Percentiles rank a stretch among this genome's conserved stretches.
These are phyloP conservation scores for Volucella inanis DNA, from an alignment of 2,888 invertebrate genomes.

Conservation along the genomic window DNA sequence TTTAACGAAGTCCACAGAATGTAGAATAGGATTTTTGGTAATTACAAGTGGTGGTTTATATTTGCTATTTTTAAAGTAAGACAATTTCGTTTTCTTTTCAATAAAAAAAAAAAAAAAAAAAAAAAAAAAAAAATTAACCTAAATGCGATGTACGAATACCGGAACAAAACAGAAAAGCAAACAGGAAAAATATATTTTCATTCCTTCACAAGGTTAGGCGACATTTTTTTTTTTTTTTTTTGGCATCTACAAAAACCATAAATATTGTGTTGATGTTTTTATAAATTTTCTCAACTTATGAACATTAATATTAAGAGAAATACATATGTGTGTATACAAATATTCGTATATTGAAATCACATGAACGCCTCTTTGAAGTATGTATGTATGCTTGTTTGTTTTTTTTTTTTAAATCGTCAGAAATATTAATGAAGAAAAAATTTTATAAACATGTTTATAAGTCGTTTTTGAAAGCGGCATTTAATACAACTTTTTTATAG, in stretches of 20 bases:
- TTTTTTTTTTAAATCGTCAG: too few relatives aligned
- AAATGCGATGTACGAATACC: neutral
- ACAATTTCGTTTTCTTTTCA: neutral
- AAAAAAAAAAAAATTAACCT: slow-evolving; percentile 17
- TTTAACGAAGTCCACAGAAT: neutral
- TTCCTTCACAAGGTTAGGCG: slow-evolving; percentile 48
- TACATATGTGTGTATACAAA: too few relatives aligned
- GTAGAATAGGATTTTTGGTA: slow-evolving; percentile 5
- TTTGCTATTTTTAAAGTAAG: neutral
- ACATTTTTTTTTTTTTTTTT: slow-evolving; percentile 23
- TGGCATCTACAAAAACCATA: slow-evolving; percentile 46
- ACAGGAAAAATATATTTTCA: slow-evolving; percentile 23
- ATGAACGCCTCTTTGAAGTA: neutral
- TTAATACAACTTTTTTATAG: too few relatives aligned
- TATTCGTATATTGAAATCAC: neutral
- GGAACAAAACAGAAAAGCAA: slow-evolving; percentile 1
- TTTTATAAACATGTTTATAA: too few relatives aligned
- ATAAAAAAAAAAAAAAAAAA: slow-evolving; percentile 10
- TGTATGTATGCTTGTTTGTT: neutral
- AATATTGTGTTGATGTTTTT: slow-evolving; percentile 44
- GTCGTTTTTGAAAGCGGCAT: too few relatives aligned
- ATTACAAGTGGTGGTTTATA: slow-evolving; percentile 17
- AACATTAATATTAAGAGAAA: slow-evolving; percentile 21
- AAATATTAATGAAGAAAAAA: too few relatives aligned
- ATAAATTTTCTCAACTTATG: slow-evolving; percentile 11